Conservation (phyloP, 2,113 vertebrate species). For the Lophura nycthemera region DNA sequence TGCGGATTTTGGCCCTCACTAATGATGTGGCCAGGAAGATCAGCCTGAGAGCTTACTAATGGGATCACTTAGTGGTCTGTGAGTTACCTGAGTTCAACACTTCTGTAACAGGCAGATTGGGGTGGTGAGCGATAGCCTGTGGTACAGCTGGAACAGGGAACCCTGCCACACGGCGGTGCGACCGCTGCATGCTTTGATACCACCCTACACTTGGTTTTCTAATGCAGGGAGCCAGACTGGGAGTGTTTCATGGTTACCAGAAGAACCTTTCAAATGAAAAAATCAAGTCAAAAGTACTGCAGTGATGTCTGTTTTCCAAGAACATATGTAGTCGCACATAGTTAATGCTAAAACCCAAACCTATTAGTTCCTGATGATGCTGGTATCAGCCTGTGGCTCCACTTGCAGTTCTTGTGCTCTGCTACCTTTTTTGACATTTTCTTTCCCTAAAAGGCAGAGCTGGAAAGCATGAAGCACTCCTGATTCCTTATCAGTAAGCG, state of each 20-base stretch:
- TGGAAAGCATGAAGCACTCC: slow-evolving; percentile 77
- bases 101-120: slow-evolving; percentile 5
- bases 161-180: background rate
- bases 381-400: slow-evolving; percentile 38
- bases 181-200: slow-evolving; percentile 48
- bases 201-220: background rate
- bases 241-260: slow-evolving; percentile 75
- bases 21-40: slow-evolving; percentile 5
- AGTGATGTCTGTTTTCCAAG: background rate
- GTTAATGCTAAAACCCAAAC: slow-evolving; percentile 8
- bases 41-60: slow-evolving; percentile 8
- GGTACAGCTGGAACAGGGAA: slow-evolving; percentile 5
- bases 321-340: background rate
- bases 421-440: slow-evolving; percentile 42
- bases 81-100: background rate
- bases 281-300: slow-evolving; percentile 22
- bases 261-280: slow-evolving; percentile 28
- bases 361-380: background rate
- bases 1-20: background rate
- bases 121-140: background rate
- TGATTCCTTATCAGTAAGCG: slow-evolving; percentile 42
- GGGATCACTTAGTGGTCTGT: slow-evolving; percentile 1
- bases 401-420: slow-evolving; percentile 58
- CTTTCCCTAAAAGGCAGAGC: slow-evolving; percentile 56
- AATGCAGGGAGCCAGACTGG: slow-evolving; percentile 43